A percentile compares a stretch with the other conserved stretches of the same genome.
These are phyloP conservation scores for Sebastes itinus DNA, from an alignment of 2,797 vertebrate species.

Conservation along the genomic window DNA sequence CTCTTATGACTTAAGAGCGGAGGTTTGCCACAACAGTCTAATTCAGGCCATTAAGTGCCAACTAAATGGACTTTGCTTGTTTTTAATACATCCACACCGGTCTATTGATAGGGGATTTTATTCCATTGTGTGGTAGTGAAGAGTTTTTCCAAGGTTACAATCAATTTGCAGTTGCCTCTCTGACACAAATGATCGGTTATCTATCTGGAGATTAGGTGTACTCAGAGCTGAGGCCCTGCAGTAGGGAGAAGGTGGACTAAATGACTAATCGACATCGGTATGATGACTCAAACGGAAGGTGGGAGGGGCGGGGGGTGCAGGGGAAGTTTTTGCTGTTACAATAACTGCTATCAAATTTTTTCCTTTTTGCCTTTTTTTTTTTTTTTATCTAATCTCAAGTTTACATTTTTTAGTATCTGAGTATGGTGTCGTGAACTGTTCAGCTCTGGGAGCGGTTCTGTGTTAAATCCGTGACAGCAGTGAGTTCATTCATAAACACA, in stretches of 20 bases:
- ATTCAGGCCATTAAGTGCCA: not conserved
- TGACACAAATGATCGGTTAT: slow-evolving; percentile 52
- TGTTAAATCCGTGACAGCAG: slow-evolving; percentile 56
- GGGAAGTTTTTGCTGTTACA: not conserved
- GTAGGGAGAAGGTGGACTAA: slow-evolving; percentile 47
- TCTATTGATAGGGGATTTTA: not conserved
- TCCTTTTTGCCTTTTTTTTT: not conserved
- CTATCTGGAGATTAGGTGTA: slow-evolving; percentile 59
- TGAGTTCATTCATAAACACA: slow-evolving; percentile 71
- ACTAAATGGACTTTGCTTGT: not conserved
- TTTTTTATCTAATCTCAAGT: not conserved
- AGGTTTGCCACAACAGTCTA: not conserved
- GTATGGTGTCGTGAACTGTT: not conserved
- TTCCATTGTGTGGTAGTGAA: not conserved
- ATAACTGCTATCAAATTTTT: not conserved
- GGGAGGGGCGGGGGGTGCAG: not conserved
- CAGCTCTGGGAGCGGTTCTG: slow-evolving; percentile 33
- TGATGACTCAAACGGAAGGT: slow-evolving; percentile 61
- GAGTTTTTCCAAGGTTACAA: slow-evolving; percentile 15
- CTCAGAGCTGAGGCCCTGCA: slow-evolving; percentile 36
- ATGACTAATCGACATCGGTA: slow-evolving; percentile 66
- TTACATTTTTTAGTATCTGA: not conserved
- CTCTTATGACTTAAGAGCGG: not conserved
- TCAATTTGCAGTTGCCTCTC: slow-evolving; percentile 24
- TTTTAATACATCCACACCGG: not conserved